These are phyloP conservation scores for Pristis pectinata DNA, from an alignment of 2,797 vertebrate genomes.

Conservation along the genomic window DNA sequence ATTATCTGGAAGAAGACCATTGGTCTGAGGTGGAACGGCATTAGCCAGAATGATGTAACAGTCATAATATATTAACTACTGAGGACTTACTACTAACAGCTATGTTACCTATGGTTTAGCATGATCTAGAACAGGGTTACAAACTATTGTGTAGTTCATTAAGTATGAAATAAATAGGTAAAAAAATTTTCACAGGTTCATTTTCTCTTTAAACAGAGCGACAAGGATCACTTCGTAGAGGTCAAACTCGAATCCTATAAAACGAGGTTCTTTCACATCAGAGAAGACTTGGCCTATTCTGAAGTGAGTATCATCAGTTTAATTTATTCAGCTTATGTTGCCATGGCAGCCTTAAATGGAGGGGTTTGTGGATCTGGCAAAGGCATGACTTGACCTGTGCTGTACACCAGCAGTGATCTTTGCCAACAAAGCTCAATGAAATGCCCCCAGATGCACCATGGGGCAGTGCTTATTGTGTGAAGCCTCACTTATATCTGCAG, in stretches of 20 bases:
- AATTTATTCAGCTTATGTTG: background rate
- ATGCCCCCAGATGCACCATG: background rate
- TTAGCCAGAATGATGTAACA: background rate
- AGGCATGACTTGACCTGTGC: background rate
- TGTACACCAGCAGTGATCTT: no score
- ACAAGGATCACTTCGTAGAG: conserved; percentile 76
- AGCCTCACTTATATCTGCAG: background rate
- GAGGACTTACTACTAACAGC: no score
- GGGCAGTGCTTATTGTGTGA: background rate
- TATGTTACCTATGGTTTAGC: background rate
- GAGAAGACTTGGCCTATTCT: conserved; percentile 75
- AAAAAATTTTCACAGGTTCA: background rate
- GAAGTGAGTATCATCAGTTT: conserved; percentile 57
- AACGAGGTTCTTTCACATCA: conserved; percentile 82
- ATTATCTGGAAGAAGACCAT: background rate
- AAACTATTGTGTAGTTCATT: background rate
- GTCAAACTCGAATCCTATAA: conserved; percentile 79
- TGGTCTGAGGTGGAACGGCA: background rate
- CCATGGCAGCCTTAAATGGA: background rate
- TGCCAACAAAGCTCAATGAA: background rate
- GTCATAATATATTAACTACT: background rate
- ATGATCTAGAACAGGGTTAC: no score
- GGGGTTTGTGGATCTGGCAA: background rate
- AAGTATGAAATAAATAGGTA: background rate
- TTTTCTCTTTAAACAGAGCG: conserved; percentile 52